Conservation (phyloP, 2,888 invertebrate species). For the Torymus texanus region DNA sequence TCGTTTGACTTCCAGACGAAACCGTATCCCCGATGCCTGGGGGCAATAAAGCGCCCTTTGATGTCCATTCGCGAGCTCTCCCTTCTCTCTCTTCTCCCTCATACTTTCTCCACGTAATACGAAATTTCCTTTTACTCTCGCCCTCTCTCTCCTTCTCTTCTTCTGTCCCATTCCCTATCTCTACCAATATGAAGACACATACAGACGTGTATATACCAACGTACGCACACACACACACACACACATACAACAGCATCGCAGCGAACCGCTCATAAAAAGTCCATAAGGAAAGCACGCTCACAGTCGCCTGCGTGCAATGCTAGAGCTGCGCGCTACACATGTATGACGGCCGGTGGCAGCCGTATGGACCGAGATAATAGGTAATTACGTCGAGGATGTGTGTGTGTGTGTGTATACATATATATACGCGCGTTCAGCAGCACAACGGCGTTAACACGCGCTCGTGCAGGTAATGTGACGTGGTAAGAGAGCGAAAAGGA, state of each 20-base stretch:
- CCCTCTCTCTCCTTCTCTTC: background rate
- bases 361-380: slow-evolving; percentile 43
- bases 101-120: slow-evolving; percentile 36
- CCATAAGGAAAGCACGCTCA: slow-evolving; percentile 24
- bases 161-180: background rate
- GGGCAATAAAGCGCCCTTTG: slow-evolving; percentile 50
- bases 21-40: slow-evolving; percentile 3
- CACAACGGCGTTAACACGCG: no score
- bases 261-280: slow-evolving; percentile 48
- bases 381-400: slow-evolving; percentile 41
- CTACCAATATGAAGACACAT: slow-evolving; percentile 16
- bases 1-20: slow-evolving; percentile 1
- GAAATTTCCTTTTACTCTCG: slow-evolving; percentile 39
- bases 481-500: no score
- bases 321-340: slow-evolving; percentile 1
- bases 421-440: no score
- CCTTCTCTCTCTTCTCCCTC: slow-evolving; percentile 20
- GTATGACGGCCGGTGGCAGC: background rate
- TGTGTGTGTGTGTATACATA: background rate
- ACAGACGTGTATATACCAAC: background rate
- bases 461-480: no score
- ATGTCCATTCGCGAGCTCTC: slow-evolving; percentile 26
- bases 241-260: background rate
- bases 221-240: background rate
- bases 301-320: background rate